Conservation (phyloP, 2,113 vertebrate species). For the Leiothrix lutea region DNA sequence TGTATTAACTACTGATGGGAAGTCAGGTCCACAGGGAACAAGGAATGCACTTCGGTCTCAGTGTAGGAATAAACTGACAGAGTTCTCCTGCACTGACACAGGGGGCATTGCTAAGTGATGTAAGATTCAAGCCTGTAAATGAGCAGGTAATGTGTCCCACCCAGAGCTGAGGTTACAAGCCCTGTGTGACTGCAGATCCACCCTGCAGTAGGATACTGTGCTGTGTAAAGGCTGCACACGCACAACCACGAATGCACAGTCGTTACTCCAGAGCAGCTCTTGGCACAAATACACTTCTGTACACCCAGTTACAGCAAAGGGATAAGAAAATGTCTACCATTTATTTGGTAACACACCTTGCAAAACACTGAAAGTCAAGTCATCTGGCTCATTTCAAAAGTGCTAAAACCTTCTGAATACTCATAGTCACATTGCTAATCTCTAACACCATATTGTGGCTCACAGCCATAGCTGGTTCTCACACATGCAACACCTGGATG, state of each 20-base stretch:
- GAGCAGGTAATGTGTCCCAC: neutral
- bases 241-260: fast-evolving
- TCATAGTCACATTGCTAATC: neutral
- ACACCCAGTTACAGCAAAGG: neutral
- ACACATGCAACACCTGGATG: neutral
- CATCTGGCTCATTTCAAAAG: neutral
- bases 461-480: neutral
- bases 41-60: neutral
- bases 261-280: neutral
- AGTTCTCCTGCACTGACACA: neutral
- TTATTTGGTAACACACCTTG: neutral
- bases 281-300: neutral
- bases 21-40: neutral
- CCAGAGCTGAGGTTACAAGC: neutral
- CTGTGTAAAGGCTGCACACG: neutral
- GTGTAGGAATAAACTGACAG: neutral
- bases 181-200: neutral
- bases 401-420: neutral
- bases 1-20: neutral
- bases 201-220: fast-evolving
- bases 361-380: neutral
- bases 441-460: neutral
- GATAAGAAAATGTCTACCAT: fast-evolving
- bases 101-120: neutral
- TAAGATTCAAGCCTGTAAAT: neutral